These are phyloP conservation scores for Aphrophora alni DNA, from an alignment of 2,888 invertebrate species.

Conservation along the genomic window DNA sequence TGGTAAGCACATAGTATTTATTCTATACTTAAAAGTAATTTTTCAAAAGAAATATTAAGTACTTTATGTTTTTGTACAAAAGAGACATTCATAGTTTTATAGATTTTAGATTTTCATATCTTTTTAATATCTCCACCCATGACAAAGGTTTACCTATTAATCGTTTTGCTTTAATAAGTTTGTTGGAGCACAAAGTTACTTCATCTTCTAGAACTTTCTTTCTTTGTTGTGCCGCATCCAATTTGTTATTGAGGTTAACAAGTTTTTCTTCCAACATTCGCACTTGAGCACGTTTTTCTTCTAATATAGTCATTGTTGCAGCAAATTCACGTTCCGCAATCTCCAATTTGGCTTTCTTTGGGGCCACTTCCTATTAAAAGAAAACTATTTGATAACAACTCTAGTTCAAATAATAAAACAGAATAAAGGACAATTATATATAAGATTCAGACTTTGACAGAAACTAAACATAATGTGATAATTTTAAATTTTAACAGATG, in stretches of 20 bases:
- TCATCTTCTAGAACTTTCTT: constrained; percentile 72
- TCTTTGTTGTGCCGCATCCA: constrained; percentile 70
- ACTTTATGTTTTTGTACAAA: too few relatives aligned
- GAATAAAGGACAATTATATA: background rate
- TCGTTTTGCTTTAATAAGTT: constrained; percentile 86
- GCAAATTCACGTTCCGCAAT: constrained; percentile 83
- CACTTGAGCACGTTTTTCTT: constrained; percentile 81
- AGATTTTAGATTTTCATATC: too few relatives aligned
- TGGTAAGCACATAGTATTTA: too few relatives aligned
- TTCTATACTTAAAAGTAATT: too few relatives aligned
- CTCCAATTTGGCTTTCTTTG: constrained; percentile 82
- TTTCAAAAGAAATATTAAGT: too few relatives aligned
- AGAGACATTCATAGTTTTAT: too few relatives aligned
- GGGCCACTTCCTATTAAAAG: constrained; percentile 69
- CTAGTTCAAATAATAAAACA: background rate
- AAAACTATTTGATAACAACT: background rate
- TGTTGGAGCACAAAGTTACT: constrained; percentile 81
- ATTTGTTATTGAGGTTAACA: constrained; percentile 70
- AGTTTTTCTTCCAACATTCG: constrained; percentile 78
- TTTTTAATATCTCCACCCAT: too few relatives aligned
- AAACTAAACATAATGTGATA: background rate
- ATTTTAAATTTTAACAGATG: too few relatives aligned
- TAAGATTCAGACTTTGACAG: background rate
- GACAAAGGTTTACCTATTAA: constrained; percentile 64
- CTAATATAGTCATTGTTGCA: constrained; percentile 82